Evolutionary conservation across 2,888 invertebrate species (phyloP).

Genomic region (Barypeithes pellucidus): DNA sequence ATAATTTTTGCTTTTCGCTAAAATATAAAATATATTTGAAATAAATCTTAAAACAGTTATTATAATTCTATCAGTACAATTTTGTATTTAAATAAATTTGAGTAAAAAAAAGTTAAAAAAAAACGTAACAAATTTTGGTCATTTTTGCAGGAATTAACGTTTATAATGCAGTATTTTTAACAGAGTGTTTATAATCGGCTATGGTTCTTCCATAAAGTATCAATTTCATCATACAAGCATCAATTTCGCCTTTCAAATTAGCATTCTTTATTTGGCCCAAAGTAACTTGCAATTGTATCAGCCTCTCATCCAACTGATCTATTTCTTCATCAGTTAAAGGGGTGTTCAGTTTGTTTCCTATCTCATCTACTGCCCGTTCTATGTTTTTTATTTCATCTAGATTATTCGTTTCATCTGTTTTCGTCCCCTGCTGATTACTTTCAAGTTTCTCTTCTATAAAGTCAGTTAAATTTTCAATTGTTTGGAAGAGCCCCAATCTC

Average conservation of each 20-base stretch:
- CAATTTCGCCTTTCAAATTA: constrained; percentile 52
- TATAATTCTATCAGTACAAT: constrained; percentile 9
- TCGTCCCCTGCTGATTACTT: constrained; percentile 35
- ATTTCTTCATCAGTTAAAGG: constrained; percentile 48
- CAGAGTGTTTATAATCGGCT: constrained; percentile 21
- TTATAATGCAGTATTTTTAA: constrained; percentile 3
- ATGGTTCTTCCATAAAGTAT: constrained; percentile 51
- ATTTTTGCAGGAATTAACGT: not conserved
- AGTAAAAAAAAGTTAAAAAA: constrained; percentile 7
- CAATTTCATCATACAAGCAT: constrained; percentile 54
- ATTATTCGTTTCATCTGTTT: constrained; percentile 36
- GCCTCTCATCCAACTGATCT: constrained; percentile 57
- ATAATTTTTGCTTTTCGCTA: not conserved
- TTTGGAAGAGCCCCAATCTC: constrained; percentile 46
- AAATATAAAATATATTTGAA: not conserved
- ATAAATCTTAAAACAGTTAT: not conserved
- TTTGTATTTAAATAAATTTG: constrained; percentile 3
- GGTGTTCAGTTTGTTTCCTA: constrained; percentile 35
- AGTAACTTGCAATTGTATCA: constrained; percentile 58
- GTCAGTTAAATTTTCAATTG: constrained; percentile 46
- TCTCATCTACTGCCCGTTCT: constrained; percentile 26
- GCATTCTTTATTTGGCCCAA: constrained; percentile 55
- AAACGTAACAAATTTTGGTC: not conserved
- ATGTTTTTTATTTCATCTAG: constrained; percentile 40
- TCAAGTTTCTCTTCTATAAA: constrained; percentile 51